These are phyloP conservation scores for Astur gentilis DNA, from an alignment of 2,113 vertebrate genomes.

Conservation along the genomic window DNA sequence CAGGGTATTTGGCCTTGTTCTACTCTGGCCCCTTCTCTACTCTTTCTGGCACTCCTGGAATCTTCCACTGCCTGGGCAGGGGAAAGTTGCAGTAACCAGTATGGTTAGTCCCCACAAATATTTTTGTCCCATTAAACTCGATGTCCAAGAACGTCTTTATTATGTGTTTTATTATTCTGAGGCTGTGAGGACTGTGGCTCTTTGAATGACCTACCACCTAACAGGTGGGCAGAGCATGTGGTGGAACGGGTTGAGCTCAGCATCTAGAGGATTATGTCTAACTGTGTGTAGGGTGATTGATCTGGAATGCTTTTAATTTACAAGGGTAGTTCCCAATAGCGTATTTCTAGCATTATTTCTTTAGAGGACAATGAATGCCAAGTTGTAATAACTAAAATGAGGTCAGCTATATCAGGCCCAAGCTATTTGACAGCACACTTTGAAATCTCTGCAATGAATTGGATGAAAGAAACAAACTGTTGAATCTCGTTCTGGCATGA, in stretches of 20 bases:
- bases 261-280: not conserved
- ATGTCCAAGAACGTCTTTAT: not conserved
- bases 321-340: not conserved
- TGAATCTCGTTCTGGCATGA: not conserved
- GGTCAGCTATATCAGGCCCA: not conserved
- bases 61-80: not conserved
- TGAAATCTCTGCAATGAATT: conserved; percentile 13
- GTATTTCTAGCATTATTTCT: not conserved
- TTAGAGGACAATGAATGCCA: conserved; percentile 4
- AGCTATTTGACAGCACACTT: not conserved
- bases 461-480: not conserved
- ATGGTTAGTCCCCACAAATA: not conserved
- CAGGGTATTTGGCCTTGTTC: not conserved
- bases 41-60: not conserved
- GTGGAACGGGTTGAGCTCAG: not conserved
- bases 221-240: not conserved
- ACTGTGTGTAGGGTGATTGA: not conserved
- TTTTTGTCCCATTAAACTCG: not conserved
- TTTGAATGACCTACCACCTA: not conserved
- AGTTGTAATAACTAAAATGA: conserved; percentile 15
- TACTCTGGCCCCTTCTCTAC: not conserved
- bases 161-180: not conserved
- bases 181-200: not conserved
- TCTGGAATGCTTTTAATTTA: conserved; percentile 20
- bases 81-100: not conserved